phyloP scores from a whole-genome alignment of 2,888 invertebrate genomes.

The Hemistola chrysoprasaria region DNA sequence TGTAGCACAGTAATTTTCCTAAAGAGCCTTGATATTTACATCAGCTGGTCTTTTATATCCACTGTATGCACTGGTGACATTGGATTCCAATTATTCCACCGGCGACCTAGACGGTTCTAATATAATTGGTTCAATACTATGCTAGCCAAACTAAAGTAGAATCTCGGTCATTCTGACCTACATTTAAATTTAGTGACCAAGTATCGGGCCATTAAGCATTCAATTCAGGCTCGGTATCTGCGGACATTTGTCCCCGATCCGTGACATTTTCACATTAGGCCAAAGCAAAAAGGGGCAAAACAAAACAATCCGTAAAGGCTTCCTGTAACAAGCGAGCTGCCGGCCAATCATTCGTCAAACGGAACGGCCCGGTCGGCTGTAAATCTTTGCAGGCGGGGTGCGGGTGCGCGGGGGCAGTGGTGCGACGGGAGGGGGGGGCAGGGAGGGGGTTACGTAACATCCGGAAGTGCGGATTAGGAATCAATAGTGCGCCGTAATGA shows the following conservation, averaged over 20 bases:
- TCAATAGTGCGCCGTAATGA: conserved; percentile 81
- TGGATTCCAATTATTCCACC: too few relatives aligned
- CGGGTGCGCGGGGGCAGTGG: conserved; percentile 30
- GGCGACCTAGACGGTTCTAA: too few relatives aligned
- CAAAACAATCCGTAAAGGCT: conserved; percentile 58
- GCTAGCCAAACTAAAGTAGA: neutral
- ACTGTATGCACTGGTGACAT: too few relatives aligned
- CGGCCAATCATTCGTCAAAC: conserved; percentile 78
- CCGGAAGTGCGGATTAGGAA: conserved; percentile 83
- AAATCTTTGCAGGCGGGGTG: conserved; percentile 61
- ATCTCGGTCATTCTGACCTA: conserved; percentile 9
- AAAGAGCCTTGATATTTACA: too few relatives aligned
- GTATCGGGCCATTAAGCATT: conserved; percentile 15
- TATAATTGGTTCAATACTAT: too few relatives aligned
- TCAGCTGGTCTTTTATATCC: too few relatives aligned
- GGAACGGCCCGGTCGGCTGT: conserved; percentile 61
- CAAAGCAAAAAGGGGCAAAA: conserved; percentile 44
- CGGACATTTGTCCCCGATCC: conserved; percentile 31
- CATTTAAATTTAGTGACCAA: conserved; percentile 17
- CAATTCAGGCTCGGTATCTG: conserved; percentile 27
- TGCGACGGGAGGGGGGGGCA: conserved; percentile 29
- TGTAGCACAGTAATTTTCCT: too few relatives aligned
- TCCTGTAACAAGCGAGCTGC: conserved; percentile 55
- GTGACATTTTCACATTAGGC: conserved; percentile 35
- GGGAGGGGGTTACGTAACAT: conserved; percentile 69